These are phyloP conservation scores for Euspilapteryx auroguttella DNA, from an alignment of 2,888 invertebrate genomes.

Conservation along the genomic window DNA sequence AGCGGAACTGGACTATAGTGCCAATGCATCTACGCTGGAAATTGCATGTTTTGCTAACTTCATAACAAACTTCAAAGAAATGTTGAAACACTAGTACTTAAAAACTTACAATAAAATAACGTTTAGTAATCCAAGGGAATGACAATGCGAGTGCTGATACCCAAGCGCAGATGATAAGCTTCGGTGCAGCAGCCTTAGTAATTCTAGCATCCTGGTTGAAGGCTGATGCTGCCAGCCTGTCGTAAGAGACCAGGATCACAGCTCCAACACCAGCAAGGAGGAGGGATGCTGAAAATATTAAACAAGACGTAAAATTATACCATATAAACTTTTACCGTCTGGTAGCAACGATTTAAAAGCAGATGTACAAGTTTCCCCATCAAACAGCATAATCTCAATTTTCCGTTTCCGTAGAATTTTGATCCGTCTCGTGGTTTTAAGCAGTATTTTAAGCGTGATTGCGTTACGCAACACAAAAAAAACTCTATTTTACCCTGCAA, in stretches of 20 bases:
- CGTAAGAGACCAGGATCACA: slow-evolving; percentile 78
- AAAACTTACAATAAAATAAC: slow-evolving; percentile 59
- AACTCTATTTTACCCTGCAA: slow-evolving; percentile 63
- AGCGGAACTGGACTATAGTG: too few species aligned
- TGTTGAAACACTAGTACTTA: too few species aligned
- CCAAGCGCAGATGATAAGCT: slow-evolving; percentile 71
- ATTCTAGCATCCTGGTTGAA: slow-evolving; percentile 71
- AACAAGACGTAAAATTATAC: not conserved
- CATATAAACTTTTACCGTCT: too few species aligned
- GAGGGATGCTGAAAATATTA: slow-evolving; percentile 58
- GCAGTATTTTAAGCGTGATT: too few species aligned
- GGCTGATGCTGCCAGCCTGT: slow-evolving; percentile 79
- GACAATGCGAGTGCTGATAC: slow-evolving; percentile 64
- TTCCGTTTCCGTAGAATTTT: too few species aligned
- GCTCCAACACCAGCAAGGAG: slow-evolving; percentile 78
- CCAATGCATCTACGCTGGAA: too few species aligned
- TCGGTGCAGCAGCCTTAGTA: slow-evolving; percentile 64
- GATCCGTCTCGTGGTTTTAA: too few species aligned
- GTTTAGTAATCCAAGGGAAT: slow-evolving; percentile 65
- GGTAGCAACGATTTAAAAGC: too few species aligned
- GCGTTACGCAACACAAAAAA: not conserved
- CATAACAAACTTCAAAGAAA: too few species aligned
- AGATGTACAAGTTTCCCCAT: too few species aligned
- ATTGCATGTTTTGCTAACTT: too few species aligned
- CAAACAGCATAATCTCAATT: too few species aligned